A percentile compares a stretch with the other conserved stretches of the same genome.
Conservation (phyloP, 2,113 vertebrate genomes). For the Cyrtonyx montezumae region DNA sequence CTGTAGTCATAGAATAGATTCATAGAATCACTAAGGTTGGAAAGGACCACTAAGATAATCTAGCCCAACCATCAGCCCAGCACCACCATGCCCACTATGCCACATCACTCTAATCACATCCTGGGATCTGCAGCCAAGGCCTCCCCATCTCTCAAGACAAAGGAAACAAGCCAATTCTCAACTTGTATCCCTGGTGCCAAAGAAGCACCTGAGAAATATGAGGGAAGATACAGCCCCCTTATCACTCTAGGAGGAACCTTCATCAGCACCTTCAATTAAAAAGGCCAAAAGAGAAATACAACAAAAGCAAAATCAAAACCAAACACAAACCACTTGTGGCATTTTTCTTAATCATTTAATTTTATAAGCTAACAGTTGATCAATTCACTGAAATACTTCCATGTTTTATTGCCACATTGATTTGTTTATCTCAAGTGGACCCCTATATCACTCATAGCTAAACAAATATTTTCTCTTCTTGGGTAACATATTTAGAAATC, state of each 20-base stretch:
- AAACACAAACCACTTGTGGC: neutral
- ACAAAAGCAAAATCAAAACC: neutral
- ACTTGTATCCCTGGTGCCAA: neutral
- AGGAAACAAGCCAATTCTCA: neutral
- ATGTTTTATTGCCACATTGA: constrained; percentile 67
- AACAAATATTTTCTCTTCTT: constrained; percentile 74
- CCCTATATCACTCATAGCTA: constrained; percentile 61
- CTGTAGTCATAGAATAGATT: neutral
- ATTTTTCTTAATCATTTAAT: constrained; percentile 55
- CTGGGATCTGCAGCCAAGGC: neutral
- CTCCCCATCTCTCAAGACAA: neutral
- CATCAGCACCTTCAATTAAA: constrained; percentile 34
- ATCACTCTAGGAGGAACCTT: neutral
- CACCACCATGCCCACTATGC: too few species aligned
- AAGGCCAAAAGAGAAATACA: constrained; percentile 46
- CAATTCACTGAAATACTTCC: constrained; percentile 61
- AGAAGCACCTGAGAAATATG: neutral
- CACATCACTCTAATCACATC: too few species aligned
- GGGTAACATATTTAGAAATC: constrained; percentile 67
- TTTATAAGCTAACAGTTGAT: constrained; percentile 51
- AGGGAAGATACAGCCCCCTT: neutral
- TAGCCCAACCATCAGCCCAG: too few species aligned
- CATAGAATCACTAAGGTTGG: too few species aligned
- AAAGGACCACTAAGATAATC: too few species aligned
- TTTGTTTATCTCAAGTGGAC: constrained; percentile 60